Base-by-base conservation (phyloP, 2,888 invertebrate species). In the Acronicta aceris region DNA sequence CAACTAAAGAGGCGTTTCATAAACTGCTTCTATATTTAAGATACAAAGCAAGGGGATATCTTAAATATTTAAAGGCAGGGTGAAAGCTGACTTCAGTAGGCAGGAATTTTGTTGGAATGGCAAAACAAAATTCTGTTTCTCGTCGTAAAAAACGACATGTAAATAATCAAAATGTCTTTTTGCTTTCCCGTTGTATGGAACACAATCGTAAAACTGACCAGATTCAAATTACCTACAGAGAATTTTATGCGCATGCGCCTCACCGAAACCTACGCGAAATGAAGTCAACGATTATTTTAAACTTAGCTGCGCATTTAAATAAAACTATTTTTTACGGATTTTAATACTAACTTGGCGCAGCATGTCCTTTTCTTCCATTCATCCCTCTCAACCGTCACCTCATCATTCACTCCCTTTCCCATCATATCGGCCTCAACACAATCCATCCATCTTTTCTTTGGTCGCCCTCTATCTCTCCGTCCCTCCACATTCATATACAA, bases 171-270 rank as follows among this genome's bases (percentile, higher is more conserved):
- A 47, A 53, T 33, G 53, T 51, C 30, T 60, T 66, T 60, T 62
- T 61, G 48, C 27, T 25, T 54, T 58, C 58, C 48, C 42, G 38
- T 56, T 46, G 49, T 57, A 38, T 48, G 46, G 40, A 58, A 41
- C 33, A 61, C 36, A 64, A 43, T 70, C 68, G 73, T 73, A 73
- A 73, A 68, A 68, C 52, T 56, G 49, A 48, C 58, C 63, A 59
- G 62, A 73, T 52, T 73, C 21, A 25, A 42, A 43, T 55, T 30
- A 43, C 21, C 12, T 3, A 21, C 21, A 21, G 13, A 15, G 5
- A 17, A 51, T 42, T 62, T 67, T 58, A 68, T 55, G 36, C 15
- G n/a, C 12, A 41, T 16, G 49, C 47, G 10, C 42, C 54, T 33
- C 52, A 16, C 58, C 27, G 49, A 38, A 21, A 40, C 38, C 38